These are phyloP conservation scores for Enteromius fasciolatus DNA, from an alignment of 2,797 vertebrate species.

Conservation along the genomic window DNA sequence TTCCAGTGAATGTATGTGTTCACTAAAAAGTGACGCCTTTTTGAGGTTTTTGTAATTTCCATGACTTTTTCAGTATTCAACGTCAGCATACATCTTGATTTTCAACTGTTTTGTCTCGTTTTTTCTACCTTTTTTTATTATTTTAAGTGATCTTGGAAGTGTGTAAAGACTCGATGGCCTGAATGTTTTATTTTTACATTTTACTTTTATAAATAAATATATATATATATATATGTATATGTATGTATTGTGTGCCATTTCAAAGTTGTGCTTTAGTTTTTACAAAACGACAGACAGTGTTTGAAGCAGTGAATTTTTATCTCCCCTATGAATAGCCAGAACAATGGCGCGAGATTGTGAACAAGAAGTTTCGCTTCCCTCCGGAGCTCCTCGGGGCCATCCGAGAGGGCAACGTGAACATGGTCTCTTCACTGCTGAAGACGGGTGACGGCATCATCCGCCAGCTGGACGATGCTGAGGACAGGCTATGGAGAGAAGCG, in stretches of 20 bases:
- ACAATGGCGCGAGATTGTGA: slow-evolving; percentile 90
- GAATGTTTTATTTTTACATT: not conserved
- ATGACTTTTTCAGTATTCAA: no score
- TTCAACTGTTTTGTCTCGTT: not conserved
- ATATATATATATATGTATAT: no score
- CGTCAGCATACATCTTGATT: not conserved
- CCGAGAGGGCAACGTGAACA: slow-evolving; percentile 78
- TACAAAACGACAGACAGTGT: not conserved
- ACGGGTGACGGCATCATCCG: slow-evolving; percentile 81
- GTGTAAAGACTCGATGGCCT: not conserved
- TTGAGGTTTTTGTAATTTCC: no score
- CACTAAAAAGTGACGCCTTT: no score
- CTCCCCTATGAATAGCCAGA: slow-evolving; percentile 70
- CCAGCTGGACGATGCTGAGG: slow-evolving; percentile 88
- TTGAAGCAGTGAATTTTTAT: slow-evolving; percentile 7
- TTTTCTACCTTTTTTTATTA: not conserved
- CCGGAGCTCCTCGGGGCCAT: slow-evolving; percentile 83
- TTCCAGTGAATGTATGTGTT: no score
- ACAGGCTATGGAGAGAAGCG: slow-evolving; percentile 88
- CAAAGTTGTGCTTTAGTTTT: not conserved
- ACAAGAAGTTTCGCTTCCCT: slow-evolving; percentile 88
- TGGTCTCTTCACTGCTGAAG: slow-evolving; percentile 80
- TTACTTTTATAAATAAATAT: no score
- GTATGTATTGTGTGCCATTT: not conserved
- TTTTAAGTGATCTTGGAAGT: no score